A percentile compares a stretch with the other conserved stretches of the same genome.
Conservation (phyloP, 2,888 invertebrate species). For the Dione juno region DNA sequence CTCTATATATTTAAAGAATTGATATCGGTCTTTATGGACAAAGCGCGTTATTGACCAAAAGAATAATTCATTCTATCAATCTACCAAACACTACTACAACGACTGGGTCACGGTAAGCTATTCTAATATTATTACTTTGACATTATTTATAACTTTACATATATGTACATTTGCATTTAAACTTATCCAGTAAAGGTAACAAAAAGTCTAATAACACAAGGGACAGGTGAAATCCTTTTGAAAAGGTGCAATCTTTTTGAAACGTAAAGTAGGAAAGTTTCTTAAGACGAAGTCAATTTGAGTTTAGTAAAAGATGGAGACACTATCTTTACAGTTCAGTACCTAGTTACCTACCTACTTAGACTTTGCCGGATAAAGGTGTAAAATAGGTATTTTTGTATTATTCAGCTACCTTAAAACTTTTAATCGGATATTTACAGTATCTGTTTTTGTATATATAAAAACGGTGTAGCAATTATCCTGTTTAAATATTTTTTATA, state of each 20-base stretch:
- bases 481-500: no score
- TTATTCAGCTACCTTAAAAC: neutral
- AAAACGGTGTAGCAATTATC: no score
- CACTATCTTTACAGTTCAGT: conserved; percentile 14
- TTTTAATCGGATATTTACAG: no score
- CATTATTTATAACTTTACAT: neutral
- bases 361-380: conserved; percentile 7
- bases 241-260: conserved; percentile 21
- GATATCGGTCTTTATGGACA: no score
- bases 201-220: conserved; percentile 20
- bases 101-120: no score
- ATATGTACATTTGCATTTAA: neutral
- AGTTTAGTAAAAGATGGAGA: conserved; percentile 15
- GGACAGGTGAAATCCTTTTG: conserved; percentile 21
- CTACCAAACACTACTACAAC: no score
- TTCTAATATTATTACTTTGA: no score
- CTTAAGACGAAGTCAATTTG: conserved; percentile 19
- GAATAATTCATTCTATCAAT: no score
- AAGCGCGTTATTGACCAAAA: no score
- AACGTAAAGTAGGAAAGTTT: conserved; percentile 34
- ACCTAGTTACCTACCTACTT: conserved; percentile 1
- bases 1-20: no score
- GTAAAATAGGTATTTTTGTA: neutral
- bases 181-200: neutral
- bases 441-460: no score